Base-by-base conservation (phyloP, 2,797 vertebrate species). In the Sciaenops ocellatus region DNA sequence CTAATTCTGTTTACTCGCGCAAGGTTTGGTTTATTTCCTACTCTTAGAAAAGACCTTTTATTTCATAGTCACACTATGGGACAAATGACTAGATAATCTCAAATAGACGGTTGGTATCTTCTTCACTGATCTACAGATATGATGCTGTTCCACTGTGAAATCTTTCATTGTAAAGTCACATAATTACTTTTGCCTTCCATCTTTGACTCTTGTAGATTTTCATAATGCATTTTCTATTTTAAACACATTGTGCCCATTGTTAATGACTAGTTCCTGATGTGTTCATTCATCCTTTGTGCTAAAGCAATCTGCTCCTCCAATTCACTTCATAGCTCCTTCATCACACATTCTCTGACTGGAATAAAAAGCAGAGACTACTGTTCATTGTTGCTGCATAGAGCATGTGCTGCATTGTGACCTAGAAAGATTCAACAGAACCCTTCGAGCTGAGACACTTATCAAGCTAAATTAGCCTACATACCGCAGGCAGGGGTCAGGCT, bases 201-300 rank as follows among this genome's bases (percentile, higher is more conserved):
- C 73, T 75, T 65, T 50, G n/a, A 69, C 47, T 69, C 68, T 79
- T 72, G 63, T 20, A 79, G 59, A 83, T 89, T 85, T 76, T 78
- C 71, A 88, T 85, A 85, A 84, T 79, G 74, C 63, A 67, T 77
- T 90, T 89, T 85, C 72, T 69, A 87, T 90, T 93, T 90, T 78
- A 90, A 87, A 90, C 77, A 78, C 85, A 86, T 73, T 87, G 79
- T 78, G 81, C 68, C 16, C 82, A 86, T 90, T 69, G 82, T 83
- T 92, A 91, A 94, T 89, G 84, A 92, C 83, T 85, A 79, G 69
- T 78, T 91, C 90, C 86, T 89, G 86, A 91, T 89, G 91, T 90
- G 89, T 91, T 92, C 89, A 91, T 91, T 90, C 89, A 93, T 92
- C 86, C 90, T 90, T 92, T 92, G 83, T 87, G 79, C 86, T 84